Percentiles rank a stretch among this genome's conserved stretches.
phyloP scores from a whole-genome alignment of 2,113 vertebrate genomes.

The Channa argus region DNA sequence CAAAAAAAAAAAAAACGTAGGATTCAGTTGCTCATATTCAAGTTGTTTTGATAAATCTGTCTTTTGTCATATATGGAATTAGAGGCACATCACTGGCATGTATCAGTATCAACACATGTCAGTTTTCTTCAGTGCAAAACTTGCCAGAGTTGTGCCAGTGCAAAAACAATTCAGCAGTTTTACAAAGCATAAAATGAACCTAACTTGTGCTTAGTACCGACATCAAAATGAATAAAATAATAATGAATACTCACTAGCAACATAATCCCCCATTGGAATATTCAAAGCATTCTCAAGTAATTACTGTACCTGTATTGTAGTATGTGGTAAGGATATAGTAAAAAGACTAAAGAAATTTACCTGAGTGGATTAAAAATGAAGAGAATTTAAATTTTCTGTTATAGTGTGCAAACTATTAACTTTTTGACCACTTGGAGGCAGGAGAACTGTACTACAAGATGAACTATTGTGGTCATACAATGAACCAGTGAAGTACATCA shows the following conservation, averaged over 20 bases:
- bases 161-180: not conserved
- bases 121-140: conserved; percentile 42
- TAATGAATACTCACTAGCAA: not conserved
- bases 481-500: not conserved
- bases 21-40: not conserved
- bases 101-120: not conserved
- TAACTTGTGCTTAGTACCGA: not conserved
- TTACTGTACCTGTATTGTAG: not conserved
- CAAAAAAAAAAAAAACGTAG: not conserved
- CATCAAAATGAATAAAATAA: not conserved
- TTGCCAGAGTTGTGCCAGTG: not conserved
- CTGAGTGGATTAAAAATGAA: conserved; percentile 5
- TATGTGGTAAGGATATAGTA: not conserved
- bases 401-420: not conserved
- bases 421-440: not conserved
- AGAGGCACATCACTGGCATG: not conserved
- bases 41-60: not conserved
- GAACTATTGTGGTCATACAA: not conserved
- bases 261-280: not conserved
- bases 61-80: not conserved
- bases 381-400: not conserved
- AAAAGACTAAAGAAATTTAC: not conserved
- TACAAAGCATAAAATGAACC: not conserved
- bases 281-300: not conserved
- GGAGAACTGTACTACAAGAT: not conserved